Evolutionary conservation across 2,113 vertebrate species (phyloP).

Genomic region (Sinocyclocheilus grahami): DNA sequence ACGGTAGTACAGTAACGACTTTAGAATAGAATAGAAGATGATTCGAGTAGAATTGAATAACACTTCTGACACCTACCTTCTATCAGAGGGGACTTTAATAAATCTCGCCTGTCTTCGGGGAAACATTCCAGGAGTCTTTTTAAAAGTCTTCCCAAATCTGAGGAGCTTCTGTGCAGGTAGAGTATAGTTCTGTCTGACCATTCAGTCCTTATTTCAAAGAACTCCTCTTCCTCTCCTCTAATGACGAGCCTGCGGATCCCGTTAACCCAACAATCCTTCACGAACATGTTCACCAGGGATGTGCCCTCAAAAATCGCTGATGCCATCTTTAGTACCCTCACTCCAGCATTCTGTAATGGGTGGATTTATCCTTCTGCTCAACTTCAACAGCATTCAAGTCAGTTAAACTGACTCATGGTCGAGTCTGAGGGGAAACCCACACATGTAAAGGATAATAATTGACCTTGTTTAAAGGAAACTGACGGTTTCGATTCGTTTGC

Average conservation of each 20-base stretch:
- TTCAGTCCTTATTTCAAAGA: constrained; percentile 94
- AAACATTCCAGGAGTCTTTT: constrained; percentile 87
- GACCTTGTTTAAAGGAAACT: not conserved
- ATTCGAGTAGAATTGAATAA: not conserved
- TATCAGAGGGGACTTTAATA: constrained; percentile 82
- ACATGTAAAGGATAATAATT: not conserved
- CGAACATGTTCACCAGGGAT: constrained; percentile 97
- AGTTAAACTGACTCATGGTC: not conserved
- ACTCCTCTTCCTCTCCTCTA: constrained; percentile 92
- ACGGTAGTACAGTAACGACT: not conserved
- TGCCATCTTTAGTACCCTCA: constrained; percentile 81
- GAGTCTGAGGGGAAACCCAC: not conserved
- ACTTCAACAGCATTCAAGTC: not conserved
- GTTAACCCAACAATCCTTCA: constrained; percentile 97
- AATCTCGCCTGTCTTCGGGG: constrained; percentile 85
- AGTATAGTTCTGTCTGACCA: constrained; percentile 96
- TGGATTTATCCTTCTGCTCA: not conserved
- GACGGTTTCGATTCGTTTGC: not conserved
- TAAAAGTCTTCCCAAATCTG: constrained; percentile 87
- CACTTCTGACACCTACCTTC: constrained; percentile 81
- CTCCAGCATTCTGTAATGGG: constrained; percentile 65
- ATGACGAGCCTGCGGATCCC: constrained; percentile 90
- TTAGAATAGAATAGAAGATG: not conserved
- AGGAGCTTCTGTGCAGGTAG: constrained; percentile 91
- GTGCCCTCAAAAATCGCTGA: constrained; percentile 97